Percentiles rank a stretch among this genome's conserved stretches.
These are phyloP conservation scores for Crax fasciolata DNA, from an alignment of 2,797 vertebrate genomes.

Conservation along the genomic window DNA sequence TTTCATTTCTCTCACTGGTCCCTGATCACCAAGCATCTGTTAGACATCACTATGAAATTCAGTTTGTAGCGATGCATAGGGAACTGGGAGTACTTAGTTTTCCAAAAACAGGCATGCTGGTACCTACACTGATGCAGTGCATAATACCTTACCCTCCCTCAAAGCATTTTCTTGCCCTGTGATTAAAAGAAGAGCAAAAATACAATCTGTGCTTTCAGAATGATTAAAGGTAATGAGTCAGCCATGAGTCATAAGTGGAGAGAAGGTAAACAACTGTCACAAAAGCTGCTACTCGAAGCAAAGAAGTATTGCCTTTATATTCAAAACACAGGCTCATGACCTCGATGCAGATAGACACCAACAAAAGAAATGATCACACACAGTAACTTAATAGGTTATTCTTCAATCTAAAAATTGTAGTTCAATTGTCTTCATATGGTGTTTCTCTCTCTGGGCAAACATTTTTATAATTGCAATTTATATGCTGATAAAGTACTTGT, in stretches of 20 bases:
- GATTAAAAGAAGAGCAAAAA: constrained; percentile 51
- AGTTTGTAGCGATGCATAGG: background rate
- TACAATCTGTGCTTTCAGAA: constrained; percentile 40
- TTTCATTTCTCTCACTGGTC: background rate
- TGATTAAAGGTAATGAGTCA: constrained; percentile 66
- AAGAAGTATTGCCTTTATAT: constrained; percentile 32
- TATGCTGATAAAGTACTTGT: background rate
- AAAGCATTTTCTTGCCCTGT: background rate
- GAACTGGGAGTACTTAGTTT: background rate
- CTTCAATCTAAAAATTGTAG: background rate
- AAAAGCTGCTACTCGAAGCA: constrained; percentile 25
- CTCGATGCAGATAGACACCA: constrained; percentile 32
- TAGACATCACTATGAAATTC: background rate
- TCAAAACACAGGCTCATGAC: constrained; percentile 40
- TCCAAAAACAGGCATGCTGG: background rate
- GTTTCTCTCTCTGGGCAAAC: constrained; percentile 21
- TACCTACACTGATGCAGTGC: background rate
- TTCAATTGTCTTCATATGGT: background rate
- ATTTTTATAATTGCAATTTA: background rate
- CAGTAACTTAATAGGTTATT: background rate
- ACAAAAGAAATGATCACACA: constrained; percentile 34
- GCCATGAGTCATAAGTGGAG: constrained; percentile 18
- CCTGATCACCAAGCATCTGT: background rate
- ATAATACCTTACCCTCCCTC: background rate
- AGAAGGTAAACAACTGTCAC: constrained; percentile 17